A percentile compares a stretch with the other conserved stretches of the same genome.
phyloP scores from a whole-genome alignment of 2,113 vertebrate genomes.

The Raphicerus campestris region DNA sequence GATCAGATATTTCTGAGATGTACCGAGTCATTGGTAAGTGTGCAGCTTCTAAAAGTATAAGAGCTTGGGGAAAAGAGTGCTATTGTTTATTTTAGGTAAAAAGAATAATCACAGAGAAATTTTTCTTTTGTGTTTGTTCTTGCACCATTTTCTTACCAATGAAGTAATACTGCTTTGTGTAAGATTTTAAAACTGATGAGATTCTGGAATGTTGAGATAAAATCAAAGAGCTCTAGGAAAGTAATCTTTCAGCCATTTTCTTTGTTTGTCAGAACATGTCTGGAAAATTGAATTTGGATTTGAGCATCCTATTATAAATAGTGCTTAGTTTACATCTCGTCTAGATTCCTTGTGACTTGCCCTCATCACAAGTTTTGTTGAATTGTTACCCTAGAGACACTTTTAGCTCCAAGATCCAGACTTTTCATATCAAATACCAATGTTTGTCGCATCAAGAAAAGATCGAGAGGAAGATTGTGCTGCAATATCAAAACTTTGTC shows the following conservation, averaged over 20 bases:
- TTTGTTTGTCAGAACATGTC: neutral
- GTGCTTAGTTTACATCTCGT: neutral
- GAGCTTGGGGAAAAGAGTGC: neutral
- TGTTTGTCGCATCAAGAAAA: neutral
- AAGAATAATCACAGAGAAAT: neutral
- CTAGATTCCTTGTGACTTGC: neutral
- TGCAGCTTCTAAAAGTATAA: neutral
- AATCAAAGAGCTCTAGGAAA: neutral
- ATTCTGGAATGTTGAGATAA: neutral
- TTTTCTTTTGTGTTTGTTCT: neutral
- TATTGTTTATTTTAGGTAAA: neutral
- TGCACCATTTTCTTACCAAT: neutral
- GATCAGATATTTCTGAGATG: neutral
- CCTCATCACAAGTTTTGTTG: neutral
- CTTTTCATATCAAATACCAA: neutral
- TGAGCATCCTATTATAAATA: neutral
- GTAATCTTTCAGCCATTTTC: neutral
- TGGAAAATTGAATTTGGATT: neutral
- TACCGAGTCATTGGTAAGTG: accelerated
- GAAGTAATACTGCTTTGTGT: neutral
- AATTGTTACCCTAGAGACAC: neutral
- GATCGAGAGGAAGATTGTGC: neutral
- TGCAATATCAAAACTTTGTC: neutral
- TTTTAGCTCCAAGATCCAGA: neutral
- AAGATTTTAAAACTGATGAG: neutral